Conservation (phyloP, 1,140 invertebrate species). For the Ectropis grisescens region DNA sequence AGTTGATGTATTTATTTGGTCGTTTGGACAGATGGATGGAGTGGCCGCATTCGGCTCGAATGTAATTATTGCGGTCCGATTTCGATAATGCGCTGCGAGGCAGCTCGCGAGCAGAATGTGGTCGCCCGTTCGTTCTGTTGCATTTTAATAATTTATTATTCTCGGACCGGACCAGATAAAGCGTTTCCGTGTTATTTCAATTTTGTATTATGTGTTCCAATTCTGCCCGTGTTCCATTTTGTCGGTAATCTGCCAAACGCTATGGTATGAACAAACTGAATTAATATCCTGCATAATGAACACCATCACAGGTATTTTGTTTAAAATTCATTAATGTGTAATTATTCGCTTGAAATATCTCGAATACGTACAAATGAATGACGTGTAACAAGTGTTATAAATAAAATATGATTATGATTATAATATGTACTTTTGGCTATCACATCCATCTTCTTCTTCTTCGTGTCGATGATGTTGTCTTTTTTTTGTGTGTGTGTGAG, state of each 20-base stretch:
- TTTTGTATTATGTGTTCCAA: conserved; percentile 12
- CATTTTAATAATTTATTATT: conserved; percentile 62
- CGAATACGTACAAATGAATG: too few relatives aligned
- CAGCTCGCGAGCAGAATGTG: conserved; percentile 48
- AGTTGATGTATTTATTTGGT: conserved; percentile 56
- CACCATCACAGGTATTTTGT: too few relatives aligned
- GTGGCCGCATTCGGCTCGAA: conserved; percentile 46
- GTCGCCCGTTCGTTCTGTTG: conserved; percentile 52
- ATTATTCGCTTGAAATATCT: too few relatives aligned
- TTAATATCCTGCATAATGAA: conserved; percentile 4
- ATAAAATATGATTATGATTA: too few relatives aligned
- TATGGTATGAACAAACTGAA: conserved; percentile 1
- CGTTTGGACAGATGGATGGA: conserved; percentile 51
- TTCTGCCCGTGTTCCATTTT: conserved; percentile 22
- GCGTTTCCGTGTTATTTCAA: conserved; percentile 42
- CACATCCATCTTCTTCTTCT: too few relatives aligned
- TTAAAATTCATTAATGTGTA: too few relatives aligned
- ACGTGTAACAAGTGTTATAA: too few relatives aligned
- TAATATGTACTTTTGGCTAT: too few relatives aligned
- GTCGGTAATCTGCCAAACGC: conserved; percentile 14
- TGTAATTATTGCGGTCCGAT: conserved; percentile 66
- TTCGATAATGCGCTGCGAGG: conserved; percentile 62
- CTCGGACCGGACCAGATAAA: conserved; percentile 38
- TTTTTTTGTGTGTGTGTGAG: too few relatives aligned
- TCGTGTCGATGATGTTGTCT: too few relatives aligned